Evolutionary conservation across 2,888 invertebrate genomes (phyloP).

Genomic region (Amaurobius ferox): DNA sequence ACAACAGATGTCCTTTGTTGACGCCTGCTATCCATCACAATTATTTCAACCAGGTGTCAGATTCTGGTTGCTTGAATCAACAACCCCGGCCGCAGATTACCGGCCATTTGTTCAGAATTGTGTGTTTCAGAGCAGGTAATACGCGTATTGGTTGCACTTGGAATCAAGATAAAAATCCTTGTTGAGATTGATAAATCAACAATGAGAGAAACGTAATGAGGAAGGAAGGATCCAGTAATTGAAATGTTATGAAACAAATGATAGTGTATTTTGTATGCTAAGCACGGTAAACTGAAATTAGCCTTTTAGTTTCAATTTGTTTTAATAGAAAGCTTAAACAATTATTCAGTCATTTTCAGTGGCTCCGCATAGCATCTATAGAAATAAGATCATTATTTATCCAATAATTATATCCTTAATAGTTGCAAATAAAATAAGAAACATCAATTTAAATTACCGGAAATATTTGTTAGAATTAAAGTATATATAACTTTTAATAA

Average conservation of each 20-base stretch:
- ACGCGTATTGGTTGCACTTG: not conserved
- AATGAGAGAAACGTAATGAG: not conserved
- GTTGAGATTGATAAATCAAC: not conserved
- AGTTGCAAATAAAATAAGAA: too few species aligned
- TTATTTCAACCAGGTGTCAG: slow-evolving; percentile 70
- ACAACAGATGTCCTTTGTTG: slow-evolving; percentile 61
- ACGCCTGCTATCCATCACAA: slow-evolving; percentile 49
- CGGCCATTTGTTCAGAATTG: slow-evolving; percentile 22
- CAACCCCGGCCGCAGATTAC: slow-evolving; percentile 40
- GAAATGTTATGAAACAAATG: not conserved
- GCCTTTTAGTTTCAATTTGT: too few species aligned
- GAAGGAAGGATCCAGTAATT: not conserved
- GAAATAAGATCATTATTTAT: too few species aligned
- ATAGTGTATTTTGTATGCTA: not conserved
- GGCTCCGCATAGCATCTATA: too few species aligned
- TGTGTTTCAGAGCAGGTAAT: slow-evolving; percentile 22
- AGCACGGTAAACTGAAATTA: too few species aligned
- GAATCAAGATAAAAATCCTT: slow-evolving; percentile 4
- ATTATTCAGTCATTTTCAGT: too few species aligned
- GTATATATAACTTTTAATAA: too few species aligned
- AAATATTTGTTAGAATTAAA: too few species aligned
- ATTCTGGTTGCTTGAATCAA: slow-evolving; percentile 66
- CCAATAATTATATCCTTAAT: too few species aligned
- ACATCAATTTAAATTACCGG: too few species aligned
- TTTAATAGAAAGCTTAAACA: too few species aligned